A percentile compares a stretch with the other conserved stretches of the same genome.
phyloP scores from a whole-genome alignment of 2,888 invertebrate species.

The Lochmaea crataegi region DNA sequence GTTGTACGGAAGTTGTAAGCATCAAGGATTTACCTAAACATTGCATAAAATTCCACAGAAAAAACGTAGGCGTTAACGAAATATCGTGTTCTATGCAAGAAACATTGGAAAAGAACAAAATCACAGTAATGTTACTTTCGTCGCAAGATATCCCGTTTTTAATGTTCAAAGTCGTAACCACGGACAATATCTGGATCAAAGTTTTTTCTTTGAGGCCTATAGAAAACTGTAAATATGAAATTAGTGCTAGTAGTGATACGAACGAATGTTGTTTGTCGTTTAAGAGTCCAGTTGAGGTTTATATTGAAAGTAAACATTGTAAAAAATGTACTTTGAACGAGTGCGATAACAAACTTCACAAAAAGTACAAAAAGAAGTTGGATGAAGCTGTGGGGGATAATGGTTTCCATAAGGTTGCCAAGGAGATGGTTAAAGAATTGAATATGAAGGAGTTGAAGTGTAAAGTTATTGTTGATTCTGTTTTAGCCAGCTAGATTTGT shows the following conservation, averaged over 20 bases:
- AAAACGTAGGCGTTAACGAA: conserved; percentile 23
- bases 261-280: conserved; percentile 23
- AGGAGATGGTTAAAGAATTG: conserved; percentile 23
- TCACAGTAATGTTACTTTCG: conserved; percentile 26
- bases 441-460: conserved; percentile 31
- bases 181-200: conserved; percentile 29
- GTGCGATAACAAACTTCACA: conserved; percentile 27
- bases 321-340: conserved; percentile 32
- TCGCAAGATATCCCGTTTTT: conserved; percentile 18
- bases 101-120: conserved; percentile 21
- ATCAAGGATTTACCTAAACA: conserved; percentile 18
- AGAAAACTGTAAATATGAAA: conserved; percentile 15
- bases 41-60: conserved; percentile 10
- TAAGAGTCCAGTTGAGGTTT: conserved; percentile 18
- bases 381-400: conserved; percentile 11
- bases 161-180: conserved; percentile 23
- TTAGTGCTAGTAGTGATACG: conserved; percentile 14
- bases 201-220: conserved; percentile 25
- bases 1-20: conserved; percentile 22
- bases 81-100: conserved; percentile 5
- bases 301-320: conserved; percentile 29
- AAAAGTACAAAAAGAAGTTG: conserved; percentile 13
- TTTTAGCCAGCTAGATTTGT: no score
- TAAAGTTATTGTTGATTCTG: background rate
- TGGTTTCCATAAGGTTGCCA: conserved; percentile 31